phyloP scores from a whole-genome alignment of 2,113 vertebrate genomes.

The Crotalus viridis region DNA sequence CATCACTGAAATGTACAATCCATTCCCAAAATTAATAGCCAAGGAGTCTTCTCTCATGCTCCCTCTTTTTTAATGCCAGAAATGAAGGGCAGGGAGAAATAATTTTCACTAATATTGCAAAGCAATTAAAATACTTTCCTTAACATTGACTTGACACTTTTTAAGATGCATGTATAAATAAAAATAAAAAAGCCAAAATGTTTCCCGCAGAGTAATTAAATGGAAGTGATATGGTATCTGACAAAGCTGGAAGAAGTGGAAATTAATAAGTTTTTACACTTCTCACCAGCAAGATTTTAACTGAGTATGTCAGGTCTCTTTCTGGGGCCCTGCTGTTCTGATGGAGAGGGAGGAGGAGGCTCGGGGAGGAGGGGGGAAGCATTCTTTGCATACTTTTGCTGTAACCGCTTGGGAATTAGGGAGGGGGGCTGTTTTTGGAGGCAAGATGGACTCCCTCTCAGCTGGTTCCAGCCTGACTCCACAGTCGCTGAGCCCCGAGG shows the following conservation, averaged over 20 bases:
- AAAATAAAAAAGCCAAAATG: conserved; percentile 15
- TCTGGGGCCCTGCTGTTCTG: no score
- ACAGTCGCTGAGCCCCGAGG: no score
- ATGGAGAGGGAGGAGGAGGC: no score
- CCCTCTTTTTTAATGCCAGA: conserved; percentile 36
- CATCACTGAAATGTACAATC: conserved; percentile 44
- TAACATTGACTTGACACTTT: conserved; percentile 34
- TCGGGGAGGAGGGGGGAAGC: no score
- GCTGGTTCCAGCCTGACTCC: no score
- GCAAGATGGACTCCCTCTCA: no score
- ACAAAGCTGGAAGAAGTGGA: conserved; percentile 45
- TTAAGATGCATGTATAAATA: conserved; percentile 38
- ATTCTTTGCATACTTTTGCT: no score
- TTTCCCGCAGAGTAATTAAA: conserved; percentile 54
- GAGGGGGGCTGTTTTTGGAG: no score
- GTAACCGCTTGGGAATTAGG: no score
- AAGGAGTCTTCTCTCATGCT: conserved; percentile 24
- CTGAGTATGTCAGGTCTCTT: not conserved
- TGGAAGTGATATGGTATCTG: conserved; percentile 50
- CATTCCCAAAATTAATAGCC: conserved; percentile 49
- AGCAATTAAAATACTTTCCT: conserved; percentile 59
- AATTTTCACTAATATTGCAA: conserved; percentile 57
- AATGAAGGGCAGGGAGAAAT: conserved; percentile 44
- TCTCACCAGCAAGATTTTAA: conserved; percentile 55
- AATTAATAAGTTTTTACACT: conserved; percentile 51